Base-by-base conservation (phyloP, 2,113 vertebrate genomes). In the Gopherus evgoodei region DNA sequence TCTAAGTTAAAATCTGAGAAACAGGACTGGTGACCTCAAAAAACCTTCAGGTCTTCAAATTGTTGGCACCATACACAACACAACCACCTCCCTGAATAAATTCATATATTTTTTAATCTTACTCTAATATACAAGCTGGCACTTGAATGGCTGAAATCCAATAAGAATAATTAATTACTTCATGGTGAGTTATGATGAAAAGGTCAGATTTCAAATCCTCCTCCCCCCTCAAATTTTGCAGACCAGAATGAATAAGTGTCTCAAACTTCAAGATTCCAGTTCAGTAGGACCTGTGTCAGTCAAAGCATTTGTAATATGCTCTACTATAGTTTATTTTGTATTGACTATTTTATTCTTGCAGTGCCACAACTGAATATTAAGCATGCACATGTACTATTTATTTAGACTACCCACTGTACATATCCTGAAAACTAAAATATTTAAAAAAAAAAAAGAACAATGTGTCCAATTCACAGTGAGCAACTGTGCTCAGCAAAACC, bases 301-400 rank as follows among this genome's bases (percentile, higher is more conserved):
- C 27, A 49, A 11, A 76, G 1, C 1, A 76, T 19, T 86, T 81
- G 4, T 53, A 88, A 1, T 16, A 21, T 47, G 9, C 0, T 0
- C 49, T 62, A 52, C 25, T 62, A n/a, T 42, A 24, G 83, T 25
- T 50, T 89, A 54, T 44, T 79, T 81, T 11, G 38, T 79, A 84
- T 2, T 44, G 31, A 0, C 0, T 62, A 87, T 14, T 90, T 87
- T 21, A 62, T 81, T 62, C 89, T 82, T 86, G n/a, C 38, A 83
- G n/a, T 16, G 24, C 35, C 81, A 86, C 2, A 7, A 65, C n/a
- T 19, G 81, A 83, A 83, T 12, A 53, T 44, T 65, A 3, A 78
- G 13, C 13, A 87, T 2, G 3, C 88, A 92, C 9, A 3, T 5
- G 56, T 89, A 69, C 53, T 78, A 31, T 29, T 16, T 87, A 50